These are phyloP conservation scores for Ascidia mentula DNA, from an alignment of 23 tunicate genomes.

Conservation along the genomic window DNA sequence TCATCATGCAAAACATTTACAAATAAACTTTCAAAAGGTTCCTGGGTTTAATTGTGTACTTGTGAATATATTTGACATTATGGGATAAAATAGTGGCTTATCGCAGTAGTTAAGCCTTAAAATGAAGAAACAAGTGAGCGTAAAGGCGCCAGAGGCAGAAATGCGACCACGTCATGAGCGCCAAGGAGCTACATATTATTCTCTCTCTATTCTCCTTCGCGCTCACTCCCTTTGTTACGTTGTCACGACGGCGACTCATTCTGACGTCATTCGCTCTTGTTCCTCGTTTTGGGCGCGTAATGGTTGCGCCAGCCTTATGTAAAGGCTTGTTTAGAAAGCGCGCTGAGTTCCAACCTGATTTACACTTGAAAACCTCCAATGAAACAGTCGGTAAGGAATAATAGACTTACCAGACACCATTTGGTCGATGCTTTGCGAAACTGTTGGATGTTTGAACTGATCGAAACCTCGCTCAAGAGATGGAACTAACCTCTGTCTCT, in stretches of 20 bases:
- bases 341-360: too few species aligned
- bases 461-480: background rate
- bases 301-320: constrained; percentile 12
- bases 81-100: too few species aligned
- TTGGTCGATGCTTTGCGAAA: constrained; percentile 12
- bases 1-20: too few species aligned
- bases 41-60: too few species aligned
- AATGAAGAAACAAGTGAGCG: background rate
- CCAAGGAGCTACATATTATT: constrained; percentile 9
- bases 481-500: constrained; percentile 14
- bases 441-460: background rate
- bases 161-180: constrained; percentile 46
- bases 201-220: background rate
- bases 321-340: background rate
- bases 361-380: background rate
- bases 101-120: too few species aligned
- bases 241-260: constrained; percentile 43
- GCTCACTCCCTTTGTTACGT: constrained; percentile 46
- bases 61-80: too few species aligned
- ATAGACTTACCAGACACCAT: constrained; percentile 64
- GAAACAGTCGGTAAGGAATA: background rate
- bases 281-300: constrained; percentile 15
- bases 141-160: constrained; percentile 29
- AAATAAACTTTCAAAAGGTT: too few species aligned
- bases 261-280: constrained; percentile 70